phyloP scores from a whole-genome alignment of 1,140 invertebrate species.

The Drosophila mojavensis region DNA sequence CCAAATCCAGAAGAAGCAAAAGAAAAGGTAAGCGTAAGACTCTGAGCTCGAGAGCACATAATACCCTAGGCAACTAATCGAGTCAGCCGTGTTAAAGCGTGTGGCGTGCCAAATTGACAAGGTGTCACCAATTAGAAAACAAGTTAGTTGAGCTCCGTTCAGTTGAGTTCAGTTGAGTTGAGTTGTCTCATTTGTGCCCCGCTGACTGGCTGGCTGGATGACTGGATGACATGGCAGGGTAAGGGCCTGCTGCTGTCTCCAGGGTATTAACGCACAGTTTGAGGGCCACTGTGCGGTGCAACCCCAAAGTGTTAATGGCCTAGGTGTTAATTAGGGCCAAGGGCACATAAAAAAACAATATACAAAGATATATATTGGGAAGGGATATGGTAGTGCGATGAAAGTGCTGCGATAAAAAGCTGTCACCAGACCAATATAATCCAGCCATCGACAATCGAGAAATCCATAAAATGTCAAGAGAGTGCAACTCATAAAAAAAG shows the following conservation, averaged over 20 bases:
- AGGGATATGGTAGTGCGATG: slow-evolving; percentile 64
- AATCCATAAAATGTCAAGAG: slow-evolving; percentile 72
- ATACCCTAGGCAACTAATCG: slow-evolving; percentile 51
- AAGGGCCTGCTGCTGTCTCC: slow-evolving; percentile 12
- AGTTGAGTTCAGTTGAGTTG: slow-evolving; percentile 26
- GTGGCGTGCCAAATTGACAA: slow-evolving; percentile 75
- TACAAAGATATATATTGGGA: not conserved
- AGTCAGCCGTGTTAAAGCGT: slow-evolving; percentile 74
- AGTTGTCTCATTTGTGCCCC: slow-evolving; percentile 30
- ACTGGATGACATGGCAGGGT: not conserved
- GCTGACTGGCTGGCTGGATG: slow-evolving; percentile 17
- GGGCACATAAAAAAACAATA: slow-evolving; percentile 49
- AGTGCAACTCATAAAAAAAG: slow-evolving; percentile 67
- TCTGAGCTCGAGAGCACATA: slow-evolving; percentile 10
- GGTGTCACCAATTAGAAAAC: slow-evolving; percentile 82
- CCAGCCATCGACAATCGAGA: slow-evolving; percentile 18
- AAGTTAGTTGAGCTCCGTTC: slow-evolving; percentile 54
- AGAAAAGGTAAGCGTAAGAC: slow-evolving; percentile 1
- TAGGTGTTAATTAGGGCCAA: slow-evolving; percentile 78
- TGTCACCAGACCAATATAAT: slow-evolving; percentile 59
- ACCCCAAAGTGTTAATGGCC: slow-evolving; percentile 77
- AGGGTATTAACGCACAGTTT: slow-evolving; percentile 55
- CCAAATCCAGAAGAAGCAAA: slow-evolving; percentile 6
- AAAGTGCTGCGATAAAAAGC: slow-evolving; percentile 79
- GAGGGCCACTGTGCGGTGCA: slow-evolving; percentile 53